Percentiles rank a stretch among this genome's conserved stretches.
Conservation (phyloP, 2,113 vertebrate genomes). For the Cettia cetti region DNA sequence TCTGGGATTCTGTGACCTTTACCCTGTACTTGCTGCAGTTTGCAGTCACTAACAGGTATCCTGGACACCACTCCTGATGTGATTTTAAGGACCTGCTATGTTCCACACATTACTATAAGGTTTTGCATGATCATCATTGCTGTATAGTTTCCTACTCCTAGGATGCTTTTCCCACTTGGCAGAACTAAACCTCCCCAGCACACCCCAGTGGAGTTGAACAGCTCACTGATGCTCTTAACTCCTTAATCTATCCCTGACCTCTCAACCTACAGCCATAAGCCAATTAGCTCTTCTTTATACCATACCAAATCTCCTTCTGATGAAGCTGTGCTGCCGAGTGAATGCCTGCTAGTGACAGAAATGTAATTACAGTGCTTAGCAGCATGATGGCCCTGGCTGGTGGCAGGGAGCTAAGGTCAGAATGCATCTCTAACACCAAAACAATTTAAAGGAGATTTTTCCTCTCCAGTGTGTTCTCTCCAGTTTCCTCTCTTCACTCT, state of each 20-base stretch:
- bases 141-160: neutral
- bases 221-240: constrained; percentile 8
- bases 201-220: neutral
- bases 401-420: neutral
- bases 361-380: neutral
- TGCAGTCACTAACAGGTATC: neutral
- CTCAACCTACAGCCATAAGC: constrained; percentile 36
- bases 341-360: constrained; percentile 18
- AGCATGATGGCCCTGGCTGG: neutral
- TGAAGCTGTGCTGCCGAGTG: neutral
- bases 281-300: constrained; percentile 44
- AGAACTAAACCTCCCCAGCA: neutral
- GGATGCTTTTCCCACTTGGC: neutral
- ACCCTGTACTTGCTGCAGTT: neutral
- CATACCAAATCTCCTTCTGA: constrained; percentile 42
- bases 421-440: neutral
- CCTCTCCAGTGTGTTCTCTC: neutral
- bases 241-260: constrained; percentile 40
- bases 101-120: neutral
- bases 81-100: neutral
- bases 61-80: neutral
- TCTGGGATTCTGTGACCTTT: neutral
- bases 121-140: neutral
- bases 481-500: neutral
- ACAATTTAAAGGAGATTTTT: neutral